Conservation (phyloP, 2,797 vertebrate species). For the Microctenopoma stevenorrisi region DNA sequence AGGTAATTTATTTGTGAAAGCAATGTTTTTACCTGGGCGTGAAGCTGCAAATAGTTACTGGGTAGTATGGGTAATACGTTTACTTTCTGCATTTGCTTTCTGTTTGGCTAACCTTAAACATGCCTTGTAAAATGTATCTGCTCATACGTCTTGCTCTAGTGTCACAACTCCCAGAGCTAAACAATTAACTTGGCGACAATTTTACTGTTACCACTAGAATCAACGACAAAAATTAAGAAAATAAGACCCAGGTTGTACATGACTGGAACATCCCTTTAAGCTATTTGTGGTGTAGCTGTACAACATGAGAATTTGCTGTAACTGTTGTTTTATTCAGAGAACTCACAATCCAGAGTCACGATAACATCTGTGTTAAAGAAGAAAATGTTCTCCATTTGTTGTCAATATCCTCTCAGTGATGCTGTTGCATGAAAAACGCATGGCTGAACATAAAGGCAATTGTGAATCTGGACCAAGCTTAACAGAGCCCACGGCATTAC, state of each 20-base stretch:
- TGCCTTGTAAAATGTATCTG: background rate
- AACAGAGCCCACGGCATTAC: slow-evolving; percentile 53
- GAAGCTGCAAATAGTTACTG: too few species aligned
- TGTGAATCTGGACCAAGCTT: slow-evolving; percentile 24
- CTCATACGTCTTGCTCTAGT: background rate
- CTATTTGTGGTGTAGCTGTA: background rate
- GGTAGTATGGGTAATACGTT: too few species aligned
- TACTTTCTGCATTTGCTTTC: background rate
- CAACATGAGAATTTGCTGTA: background rate
- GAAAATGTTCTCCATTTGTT: slow-evolving; percentile 23
- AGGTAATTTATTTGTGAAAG: too few species aligned
- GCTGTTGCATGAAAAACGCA: slow-evolving; percentile 31
- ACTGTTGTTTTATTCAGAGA: background rate
- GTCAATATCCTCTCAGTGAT: slow-evolving; percentile 17
- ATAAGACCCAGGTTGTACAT: background rate
- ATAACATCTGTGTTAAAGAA: slow-evolving; percentile 28
- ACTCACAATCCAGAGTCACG: background rate
- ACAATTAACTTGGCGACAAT: background rate
- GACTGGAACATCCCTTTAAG: background rate
- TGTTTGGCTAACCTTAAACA: too few species aligned
- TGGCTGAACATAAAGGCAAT: slow-evolving; percentile 31
- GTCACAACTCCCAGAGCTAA: slow-evolving; percentile 2
- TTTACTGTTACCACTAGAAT: background rate
- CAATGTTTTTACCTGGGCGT: too few species aligned
- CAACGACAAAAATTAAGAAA: background rate